Evolutionary conservation across 2,888 invertebrate species (phyloP).

Genomic region (Cacoxenus indagator): DNA sequence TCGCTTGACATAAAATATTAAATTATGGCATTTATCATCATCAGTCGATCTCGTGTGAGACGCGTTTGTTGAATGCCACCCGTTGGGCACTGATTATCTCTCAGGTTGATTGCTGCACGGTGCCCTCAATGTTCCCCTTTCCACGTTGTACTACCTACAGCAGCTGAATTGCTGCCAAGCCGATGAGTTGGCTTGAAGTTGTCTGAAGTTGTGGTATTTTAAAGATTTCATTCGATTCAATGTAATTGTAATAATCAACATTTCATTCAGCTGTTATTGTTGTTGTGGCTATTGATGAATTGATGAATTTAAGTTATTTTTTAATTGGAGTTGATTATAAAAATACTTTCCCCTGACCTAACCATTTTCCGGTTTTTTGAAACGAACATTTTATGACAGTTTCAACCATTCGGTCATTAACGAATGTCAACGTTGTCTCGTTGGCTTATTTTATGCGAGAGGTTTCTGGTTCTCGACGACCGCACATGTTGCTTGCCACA

Average conservation of each 20-base stretch:
- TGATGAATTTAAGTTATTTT: slow-evolving; percentile 21
- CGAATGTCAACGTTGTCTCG: too few relatives aligned
- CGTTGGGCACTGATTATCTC: slow-evolving; percentile 43
- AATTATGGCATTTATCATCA: slow-evolving; percentile 53
- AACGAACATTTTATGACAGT: slow-evolving; percentile 18
- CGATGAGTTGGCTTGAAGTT: background rate
- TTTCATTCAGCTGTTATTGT: too few relatives aligned
- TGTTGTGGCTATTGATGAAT: too few relatives aligned
- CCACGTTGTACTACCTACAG: background rate
- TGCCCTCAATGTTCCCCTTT: background rate
- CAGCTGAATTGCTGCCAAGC: background rate
- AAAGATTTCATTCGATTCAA: background rate
- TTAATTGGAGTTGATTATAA: slow-evolving; percentile 19
- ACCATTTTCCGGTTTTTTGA: background rate
- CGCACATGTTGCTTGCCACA: slow-evolving; percentile 49
- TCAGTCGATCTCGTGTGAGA: slow-evolving; percentile 39
- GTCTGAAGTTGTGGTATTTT: background rate
- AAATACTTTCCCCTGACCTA: background rate
- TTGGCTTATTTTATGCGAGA: slow-evolving; percentile 24
- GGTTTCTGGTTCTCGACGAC: too few relatives aligned
- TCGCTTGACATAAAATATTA: slow-evolving; percentile 37
- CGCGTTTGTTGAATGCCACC: slow-evolving; percentile 31
- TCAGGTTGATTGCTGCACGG: too few relatives aligned
- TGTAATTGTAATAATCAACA: background rate
- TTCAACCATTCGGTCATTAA: slow-evolving; percentile 20